Evolutionary conservation across 2,888 invertebrate genomes (phyloP), one percentile per base, ranked within the genome.

Genomic region (Drosophila testacea): DNA sequence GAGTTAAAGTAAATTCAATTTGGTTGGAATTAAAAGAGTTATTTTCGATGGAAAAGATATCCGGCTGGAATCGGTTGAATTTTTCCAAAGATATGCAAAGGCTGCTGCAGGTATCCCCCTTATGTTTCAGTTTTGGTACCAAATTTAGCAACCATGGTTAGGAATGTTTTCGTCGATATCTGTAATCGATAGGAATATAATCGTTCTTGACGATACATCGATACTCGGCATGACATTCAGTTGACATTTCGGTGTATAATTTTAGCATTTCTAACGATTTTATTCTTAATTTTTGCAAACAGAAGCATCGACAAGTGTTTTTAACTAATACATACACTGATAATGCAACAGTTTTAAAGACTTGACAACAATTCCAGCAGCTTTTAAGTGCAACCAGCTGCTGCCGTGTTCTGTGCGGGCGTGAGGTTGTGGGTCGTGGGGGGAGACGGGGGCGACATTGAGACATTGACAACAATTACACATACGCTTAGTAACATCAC

Each of bases 191-290:
- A 27, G 4, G 4, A 30, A 3, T 13, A 27, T 13, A 55, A 65
- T 74, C 30, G 79, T 62, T 65, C 13, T 63, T 4, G 42, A 4
- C 56, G 69, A 74, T 60, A 57, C 27, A 79, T 74, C 79, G 79
- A 69, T 63, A 60, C 27, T n/a, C 63, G 62, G 62, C 74, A 69
- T 92, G 92, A 92, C 92, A 91, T 92, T 92, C 92, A 90, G 78
- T 86, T 91, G 91, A 92, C 91, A 90, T 92, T 91, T 83, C 77
- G 41, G 73, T 51, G 64, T 51, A 59, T 77, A 76, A 76, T 65
- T 73, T 73, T 77, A 76, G 77, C 75, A 77, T 77, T 75, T 77
- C 57, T 55, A 77, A 47, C 61, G 66, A 61, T 65, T 81, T 75
- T 62, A 68, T 66, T 79, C 48, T 67, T 59, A 66, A 71, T 79